Base-by-base conservation (phyloP, 2,888 invertebrate genomes). In the Baccha elongata region DNA sequence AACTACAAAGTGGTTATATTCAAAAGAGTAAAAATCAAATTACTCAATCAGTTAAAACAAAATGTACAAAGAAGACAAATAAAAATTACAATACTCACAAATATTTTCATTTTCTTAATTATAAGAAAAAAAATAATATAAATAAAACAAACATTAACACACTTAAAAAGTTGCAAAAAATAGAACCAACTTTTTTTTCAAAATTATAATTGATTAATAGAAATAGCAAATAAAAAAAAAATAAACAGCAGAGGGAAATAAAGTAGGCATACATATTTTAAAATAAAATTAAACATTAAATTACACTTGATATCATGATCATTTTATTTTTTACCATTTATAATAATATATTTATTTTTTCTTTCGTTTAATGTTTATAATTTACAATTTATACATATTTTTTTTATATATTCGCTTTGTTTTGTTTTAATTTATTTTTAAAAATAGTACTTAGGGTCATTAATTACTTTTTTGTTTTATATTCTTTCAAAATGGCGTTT, bases 301-400 rank as follows among this genome's bases (percentile, higher is more conserved):
- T 55, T 83, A 83, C 71, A 83, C 42, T 44, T 80, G 21, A 60
- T n/a, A 26, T 50, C 53, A 60, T 60, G 15, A 44, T 44, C 29
- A 44, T 29, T 60, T 37, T 44, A 19, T 58, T 69, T 46, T 46
- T 50, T 48, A 46, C 13, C 35, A 42, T 62, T 72, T 64, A 48
- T 60, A 62, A 46, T 75, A 71, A 81, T 75, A 71, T 65, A 71
- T 69, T 83, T 62, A 26, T 50, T 65, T 73, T n/a, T 53, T 65
- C 19, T 23, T 73, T 72, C 53, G 78, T 84, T 71, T 64, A 72
- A 40, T 58, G 81, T 69, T 78, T 85, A 52, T 23, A 86, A 80
- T 84, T 81, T 85, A 86, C 78, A 84, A 75, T 76, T 85, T 85
- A 74, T 85, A 80, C 84, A 80, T 85, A 80, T 72, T 73, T 80